A percentile compares a stretch with the other conserved stretches of the same genome.
phyloP scores from a whole-genome alignment of 2,888 invertebrate species.

The Harpalus rufipes region DNA sequence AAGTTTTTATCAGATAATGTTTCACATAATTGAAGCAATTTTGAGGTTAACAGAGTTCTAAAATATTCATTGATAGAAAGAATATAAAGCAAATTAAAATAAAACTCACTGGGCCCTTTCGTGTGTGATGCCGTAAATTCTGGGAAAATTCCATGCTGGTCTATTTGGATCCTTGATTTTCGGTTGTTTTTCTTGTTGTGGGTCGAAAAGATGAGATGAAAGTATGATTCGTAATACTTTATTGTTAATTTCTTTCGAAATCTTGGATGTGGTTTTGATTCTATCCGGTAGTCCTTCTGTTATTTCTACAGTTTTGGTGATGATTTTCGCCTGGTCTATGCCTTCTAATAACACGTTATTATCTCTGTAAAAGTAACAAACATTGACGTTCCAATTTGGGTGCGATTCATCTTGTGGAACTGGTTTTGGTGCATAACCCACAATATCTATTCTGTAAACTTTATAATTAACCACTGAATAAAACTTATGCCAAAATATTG shows the following conservation, averaged over 20 bases:
- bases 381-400: constrained; percentile 83
- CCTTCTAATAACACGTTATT: constrained; percentile 86
- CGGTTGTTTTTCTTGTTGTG: constrained; percentile 88
- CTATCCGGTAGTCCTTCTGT: constrained; percentile 82
- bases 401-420: constrained; percentile 80
- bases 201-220: constrained; percentile 86
- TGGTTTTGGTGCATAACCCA: constrained; percentile 77
- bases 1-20: constrained; percentile 80
- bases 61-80: constrained; percentile 72
- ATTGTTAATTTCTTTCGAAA: constrained; percentile 79
- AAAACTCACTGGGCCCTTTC: constrained; percentile 83
- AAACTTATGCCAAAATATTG: constrained; percentile 32
- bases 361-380: constrained; percentile 81
- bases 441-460: constrained; percentile 72
- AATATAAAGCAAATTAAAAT: neutral
- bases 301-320: constrained; percentile 87
- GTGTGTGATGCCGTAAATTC: constrained; percentile 87
- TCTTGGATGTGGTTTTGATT: constrained; percentile 79
- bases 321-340: constrained; percentile 86
- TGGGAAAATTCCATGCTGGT: constrained; percentile 86
- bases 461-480: constrained; percentile 9
- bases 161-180: constrained; percentile 84
- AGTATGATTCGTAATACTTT: constrained; percentile 83
- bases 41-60: constrained; percentile 83
- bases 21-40: constrained; percentile 85